Evolutionary conservation across 2,888 invertebrate species (phyloP).

Genomic region (Spodoptera exigua): DNA sequence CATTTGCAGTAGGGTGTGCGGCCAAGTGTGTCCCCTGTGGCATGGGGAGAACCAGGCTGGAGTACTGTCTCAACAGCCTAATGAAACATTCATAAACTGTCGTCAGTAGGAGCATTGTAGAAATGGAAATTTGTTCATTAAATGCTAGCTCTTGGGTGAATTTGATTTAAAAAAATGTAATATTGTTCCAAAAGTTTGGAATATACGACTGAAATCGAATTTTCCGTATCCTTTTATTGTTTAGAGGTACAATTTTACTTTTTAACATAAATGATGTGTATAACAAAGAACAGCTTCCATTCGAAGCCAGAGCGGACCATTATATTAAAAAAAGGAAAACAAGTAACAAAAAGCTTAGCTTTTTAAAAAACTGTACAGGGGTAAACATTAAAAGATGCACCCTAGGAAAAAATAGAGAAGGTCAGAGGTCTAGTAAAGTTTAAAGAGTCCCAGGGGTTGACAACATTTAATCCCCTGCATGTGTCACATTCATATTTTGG

Average conservation of each 20-base stretch:
- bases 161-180: too few relatives aligned
- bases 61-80: conserved; percentile 27
- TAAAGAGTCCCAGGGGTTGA: conserved; percentile 53
- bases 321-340: conserved; percentile 1
- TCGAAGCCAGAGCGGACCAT: too few relatives aligned
- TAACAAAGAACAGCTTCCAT: too few relatives aligned
- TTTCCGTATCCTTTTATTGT: too few relatives aligned
- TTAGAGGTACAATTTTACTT: too few relatives aligned
- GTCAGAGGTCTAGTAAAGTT: conserved; percentile 47
- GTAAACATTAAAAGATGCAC: conserved; percentile 41
- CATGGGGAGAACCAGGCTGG: conserved; percentile 21
- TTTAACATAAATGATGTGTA: too few relatives aligned
- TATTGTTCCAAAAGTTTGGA: too few relatives aligned
- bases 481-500: conserved; percentile 61
- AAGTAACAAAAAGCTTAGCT: conserved; percentile 20
- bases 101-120: background rate
- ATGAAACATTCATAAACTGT: conserved; percentile 40
- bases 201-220: too few relatives aligned
- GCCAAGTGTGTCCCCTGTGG: conserved; percentile 74
- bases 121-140: too few relatives aligned
- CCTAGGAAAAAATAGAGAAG: conserved; percentile 36
- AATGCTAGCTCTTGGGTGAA: too few relatives aligned
- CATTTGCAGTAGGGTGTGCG: conserved; percentile 75
- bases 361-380: conserved; percentile 8
- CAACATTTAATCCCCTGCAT: conserved; percentile 61